phyloP scores from a whole-genome alignment of 1,140 invertebrate species.

The Cryptotermes secundus region DNA sequence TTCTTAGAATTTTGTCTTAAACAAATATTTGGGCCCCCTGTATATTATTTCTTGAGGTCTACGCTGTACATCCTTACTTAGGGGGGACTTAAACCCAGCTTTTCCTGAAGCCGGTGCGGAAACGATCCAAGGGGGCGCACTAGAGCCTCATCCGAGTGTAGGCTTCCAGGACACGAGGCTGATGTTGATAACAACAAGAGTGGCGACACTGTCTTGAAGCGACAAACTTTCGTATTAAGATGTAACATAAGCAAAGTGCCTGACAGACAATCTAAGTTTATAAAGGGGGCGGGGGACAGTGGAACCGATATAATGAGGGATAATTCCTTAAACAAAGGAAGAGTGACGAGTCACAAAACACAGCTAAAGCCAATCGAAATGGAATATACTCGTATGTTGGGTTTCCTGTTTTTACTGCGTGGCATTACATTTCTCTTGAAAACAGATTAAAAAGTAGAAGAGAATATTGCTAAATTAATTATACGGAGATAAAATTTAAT shows the following conservation, averaged over 20 bases:
- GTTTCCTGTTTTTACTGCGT: not conserved
- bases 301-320: slow-evolving; percentile 5
- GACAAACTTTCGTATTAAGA: slow-evolving; percentile 19
- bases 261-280: slow-evolving; percentile 5
- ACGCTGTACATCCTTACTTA: not conserved
- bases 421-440: not conserved
- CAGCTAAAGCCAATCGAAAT: not conserved
- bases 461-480: too few relatives aligned
- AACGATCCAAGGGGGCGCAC: not conserved
- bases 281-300: not conserved
- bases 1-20: too few relatives aligned
- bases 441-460: too few relatives aligned
- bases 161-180: slow-evolving; percentile 6
- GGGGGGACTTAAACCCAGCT: not conserved
- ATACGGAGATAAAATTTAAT: too few relatives aligned
- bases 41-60: too few relatives aligned
- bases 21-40: too few relatives aligned
- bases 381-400: not conserved
- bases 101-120: not conserved
- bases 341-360: not conserved
- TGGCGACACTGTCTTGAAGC: not conserved
- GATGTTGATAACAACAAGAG: slow-evolving; percentile 1
- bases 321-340: not conserved
- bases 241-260: slow-evolving; percentile 12
- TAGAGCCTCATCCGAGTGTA: not conserved